phyloP scores from a whole-genome alignment of 2,888 invertebrate genomes.

The Patella ulyssiponensis region DNA sequence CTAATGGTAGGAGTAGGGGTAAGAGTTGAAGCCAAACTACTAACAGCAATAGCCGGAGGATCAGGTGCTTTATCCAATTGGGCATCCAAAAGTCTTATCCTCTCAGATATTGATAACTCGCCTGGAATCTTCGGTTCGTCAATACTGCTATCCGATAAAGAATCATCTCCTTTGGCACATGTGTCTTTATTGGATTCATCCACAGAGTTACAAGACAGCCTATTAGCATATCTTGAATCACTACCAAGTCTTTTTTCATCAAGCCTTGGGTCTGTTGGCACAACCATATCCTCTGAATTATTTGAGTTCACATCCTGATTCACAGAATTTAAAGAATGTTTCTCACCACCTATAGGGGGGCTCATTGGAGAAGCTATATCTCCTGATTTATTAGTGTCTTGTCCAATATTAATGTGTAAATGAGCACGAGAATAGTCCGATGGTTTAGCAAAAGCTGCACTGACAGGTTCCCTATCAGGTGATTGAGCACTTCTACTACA shows the following conservation, averaged over 20 bases:
- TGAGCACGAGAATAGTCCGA: background rate
- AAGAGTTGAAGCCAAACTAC: background rate
- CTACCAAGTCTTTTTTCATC: slow-evolving; percentile 7
- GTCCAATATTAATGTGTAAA: background rate
- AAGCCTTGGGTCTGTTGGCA: background rate
- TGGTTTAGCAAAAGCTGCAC: slow-evolving; percentile 22
- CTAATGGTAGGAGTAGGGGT: background rate
- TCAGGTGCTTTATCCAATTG: slow-evolving; percentile 78
- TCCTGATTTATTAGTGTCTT: background rate
- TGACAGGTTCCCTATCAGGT: slow-evolving; percentile 57
- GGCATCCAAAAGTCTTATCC: slow-evolving; percentile 92
- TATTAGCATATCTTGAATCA: slow-evolving; percentile 8
- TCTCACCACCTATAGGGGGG: background rate
- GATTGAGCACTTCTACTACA: slow-evolving; percentile 56
- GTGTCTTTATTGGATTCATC: background rate
- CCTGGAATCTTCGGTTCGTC: slow-evolving; percentile 35
- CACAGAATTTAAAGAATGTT: background rate
- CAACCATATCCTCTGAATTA: background rate
- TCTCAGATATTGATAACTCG: slow-evolving; percentile 84
- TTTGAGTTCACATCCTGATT: background rate
- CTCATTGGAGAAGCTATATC: slow-evolving; percentile 3
- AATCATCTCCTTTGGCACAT: slow-evolving; percentile 40
- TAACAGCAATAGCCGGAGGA: slow-evolving; percentile 2
- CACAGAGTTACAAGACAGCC: background rate
- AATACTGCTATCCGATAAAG: slow-evolving; percentile 52